Conservation (phyloP, 1,140 invertebrate genomes). For the Metopolophium dirhodum region DNA sequence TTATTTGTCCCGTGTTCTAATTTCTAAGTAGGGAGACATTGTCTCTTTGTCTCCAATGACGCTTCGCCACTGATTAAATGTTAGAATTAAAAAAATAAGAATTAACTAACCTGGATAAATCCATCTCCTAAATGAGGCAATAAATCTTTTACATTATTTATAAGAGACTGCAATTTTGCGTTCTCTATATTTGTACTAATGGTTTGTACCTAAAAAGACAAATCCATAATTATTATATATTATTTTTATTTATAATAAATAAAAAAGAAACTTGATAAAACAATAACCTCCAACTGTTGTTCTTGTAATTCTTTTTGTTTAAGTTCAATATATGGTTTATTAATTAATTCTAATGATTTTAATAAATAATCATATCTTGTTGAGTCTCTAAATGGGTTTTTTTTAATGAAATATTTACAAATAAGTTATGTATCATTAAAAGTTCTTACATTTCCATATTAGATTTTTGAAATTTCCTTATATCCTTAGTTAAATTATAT, state of each 20-base stretch:
- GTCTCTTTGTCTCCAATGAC: no score
- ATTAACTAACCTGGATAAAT: conserved; percentile 34
- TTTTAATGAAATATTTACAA: neutral
- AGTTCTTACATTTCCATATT: conserved; percentile 16
- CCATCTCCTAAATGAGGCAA: conserved; percentile 37
- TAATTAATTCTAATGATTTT: conserved; percentile 32
- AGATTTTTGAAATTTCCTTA: conserved; percentile 15
- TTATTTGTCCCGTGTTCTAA: no score
- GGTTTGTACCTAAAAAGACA: neutral
- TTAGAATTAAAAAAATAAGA: neutral
- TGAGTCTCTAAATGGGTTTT: conserved; percentile 10
- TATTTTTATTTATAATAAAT: neutral
- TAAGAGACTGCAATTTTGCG: conserved; percentile 41
- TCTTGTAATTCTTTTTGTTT: conserved; percentile 26
- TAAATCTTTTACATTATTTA: conserved; percentile 52
- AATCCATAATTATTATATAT: conserved; percentile 29
- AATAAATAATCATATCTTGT: conserved; percentile 39
- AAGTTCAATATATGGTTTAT: conserved; percentile 1
- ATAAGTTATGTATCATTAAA: neutral
- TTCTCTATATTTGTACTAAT: conserved; percentile 35
- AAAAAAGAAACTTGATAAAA: neutral
- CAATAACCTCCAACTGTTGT: conserved; percentile 15
- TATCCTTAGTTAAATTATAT: neutral
- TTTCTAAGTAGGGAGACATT: no score
- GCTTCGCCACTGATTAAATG: no score